These are phyloP conservation scores for Melopsittacus undulatus DNA, from an alignment of 2,797 vertebrate genomes.

Conservation along the genomic window DNA sequence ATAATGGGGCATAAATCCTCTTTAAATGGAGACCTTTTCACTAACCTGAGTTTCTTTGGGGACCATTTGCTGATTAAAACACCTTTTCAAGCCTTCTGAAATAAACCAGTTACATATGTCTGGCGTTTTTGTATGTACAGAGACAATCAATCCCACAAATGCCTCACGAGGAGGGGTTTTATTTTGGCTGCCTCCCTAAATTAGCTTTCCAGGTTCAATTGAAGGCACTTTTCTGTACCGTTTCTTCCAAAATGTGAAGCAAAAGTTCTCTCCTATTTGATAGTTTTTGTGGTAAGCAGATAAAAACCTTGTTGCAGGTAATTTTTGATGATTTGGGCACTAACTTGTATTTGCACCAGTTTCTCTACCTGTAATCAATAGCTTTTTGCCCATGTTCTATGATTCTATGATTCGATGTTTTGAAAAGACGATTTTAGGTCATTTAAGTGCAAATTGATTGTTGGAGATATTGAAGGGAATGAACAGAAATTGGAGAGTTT, in stretches of 20 bases:
- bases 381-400: neutral
- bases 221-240: neutral
- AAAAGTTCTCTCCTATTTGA: neutral
- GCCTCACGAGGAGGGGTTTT: neutral
- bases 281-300: neutral
- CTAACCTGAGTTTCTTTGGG: neutral
- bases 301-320: neutral
- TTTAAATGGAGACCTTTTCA: conserved; percentile 12
- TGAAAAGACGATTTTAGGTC: neutral
- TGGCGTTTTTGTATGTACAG: neutral
- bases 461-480: neutral
- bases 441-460: neutral
- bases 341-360: neutral
- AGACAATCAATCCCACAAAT: neutral
- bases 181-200: too few relatives aligned
- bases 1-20: neutral
- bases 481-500: neutral
- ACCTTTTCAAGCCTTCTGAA: neutral
- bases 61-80: neutral
- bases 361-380: neutral
- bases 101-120: neutral
- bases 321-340: neutral
- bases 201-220: neutral
- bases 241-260: neutral
- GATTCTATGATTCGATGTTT: neutral